These are phyloP conservation scores for Cyphomyrus plagiostoma DNA, from an alignment of 2,113 vertebrate genomes.

Conservation along the genomic window DNA sequence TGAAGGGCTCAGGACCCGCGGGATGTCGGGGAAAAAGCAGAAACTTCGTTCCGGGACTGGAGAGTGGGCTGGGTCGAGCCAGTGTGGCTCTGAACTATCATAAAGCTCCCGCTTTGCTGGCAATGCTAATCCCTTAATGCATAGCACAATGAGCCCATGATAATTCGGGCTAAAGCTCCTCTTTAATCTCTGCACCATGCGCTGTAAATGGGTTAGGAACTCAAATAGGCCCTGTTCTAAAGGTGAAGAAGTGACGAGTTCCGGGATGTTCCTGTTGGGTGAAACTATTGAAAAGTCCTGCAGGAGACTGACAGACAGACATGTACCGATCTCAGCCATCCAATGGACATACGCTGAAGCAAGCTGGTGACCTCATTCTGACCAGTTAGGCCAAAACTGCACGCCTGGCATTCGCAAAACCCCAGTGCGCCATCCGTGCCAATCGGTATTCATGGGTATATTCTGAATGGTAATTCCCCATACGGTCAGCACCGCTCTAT, in stretches of 20 bases:
- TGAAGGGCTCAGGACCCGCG: neutral
- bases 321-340: neutral
- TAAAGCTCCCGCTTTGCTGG: neutral
- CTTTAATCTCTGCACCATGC: neutral
- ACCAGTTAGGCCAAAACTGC: neutral
- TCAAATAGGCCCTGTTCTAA: neutral
- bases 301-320: neutral
- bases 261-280: neutral
- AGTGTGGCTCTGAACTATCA: neutral
- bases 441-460: neutral
- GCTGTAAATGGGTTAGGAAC: neutral
- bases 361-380: neutral
- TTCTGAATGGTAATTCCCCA: neutral
- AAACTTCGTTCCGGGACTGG: neutral
- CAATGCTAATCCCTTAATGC: conserved; percentile 9
- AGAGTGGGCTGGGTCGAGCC: neutral
- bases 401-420: neutral
- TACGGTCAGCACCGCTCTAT: neutral
- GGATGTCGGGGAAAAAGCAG: neutral
- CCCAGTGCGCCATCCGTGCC: neutral
- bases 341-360: neutral
- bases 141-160: neutral
- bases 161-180: neutral
- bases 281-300: neutral
- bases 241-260: neutral